phyloP scores from a whole-genome alignment of 2,888 invertebrate species.

The Lasioglossum figueresi region DNA sequence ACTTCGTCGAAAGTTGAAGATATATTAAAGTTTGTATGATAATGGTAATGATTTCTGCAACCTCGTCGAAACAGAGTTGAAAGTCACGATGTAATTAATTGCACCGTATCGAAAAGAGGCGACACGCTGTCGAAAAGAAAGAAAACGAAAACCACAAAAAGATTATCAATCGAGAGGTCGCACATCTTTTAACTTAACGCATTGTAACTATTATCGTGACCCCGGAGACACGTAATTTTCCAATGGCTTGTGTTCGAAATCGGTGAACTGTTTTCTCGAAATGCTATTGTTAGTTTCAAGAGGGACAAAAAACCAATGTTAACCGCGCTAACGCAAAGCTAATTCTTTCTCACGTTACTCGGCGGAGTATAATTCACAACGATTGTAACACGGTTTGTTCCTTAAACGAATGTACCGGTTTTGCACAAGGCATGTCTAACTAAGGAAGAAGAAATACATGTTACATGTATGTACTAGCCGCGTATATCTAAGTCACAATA shows the following conservation, averaged over 20 bases:
- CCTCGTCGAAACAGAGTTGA: constrained; percentile 82
- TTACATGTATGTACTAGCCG: constrained; percentile 78
- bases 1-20: constrained; percentile 9
- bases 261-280: constrained; percentile 31
- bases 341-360: constrained; percentile 38
- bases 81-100: constrained; percentile 77
- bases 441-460: constrained; percentile 74
- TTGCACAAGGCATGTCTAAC: constrained; percentile 73
- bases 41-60: constrained; percentile 60
- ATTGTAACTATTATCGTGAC: constrained; percentile 30
- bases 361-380: constrained; percentile 39
- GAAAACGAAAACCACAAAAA: not conserved
- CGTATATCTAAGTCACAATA: constrained; percentile 79
- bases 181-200: constrained; percentile 42
- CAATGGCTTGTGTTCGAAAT: constrained; percentile 54
- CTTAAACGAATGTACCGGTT: constrained; percentile 61
- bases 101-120: constrained; percentile 47
- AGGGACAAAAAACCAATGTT: not conserved
- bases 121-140: constrained; percentile 6
- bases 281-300: constrained; percentile 7
- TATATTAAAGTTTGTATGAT: constrained; percentile 46
- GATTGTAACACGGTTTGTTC: constrained; percentile 53
- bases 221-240: constrained; percentile 33
- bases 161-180: constrained; percentile 16
- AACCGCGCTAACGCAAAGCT: not conserved